Percentiles rank a stretch among this genome's conserved stretches.
phyloP scores from a whole-genome alignment of 2,888 invertebrate genomes.

The Rotaria macrura region DNA sequence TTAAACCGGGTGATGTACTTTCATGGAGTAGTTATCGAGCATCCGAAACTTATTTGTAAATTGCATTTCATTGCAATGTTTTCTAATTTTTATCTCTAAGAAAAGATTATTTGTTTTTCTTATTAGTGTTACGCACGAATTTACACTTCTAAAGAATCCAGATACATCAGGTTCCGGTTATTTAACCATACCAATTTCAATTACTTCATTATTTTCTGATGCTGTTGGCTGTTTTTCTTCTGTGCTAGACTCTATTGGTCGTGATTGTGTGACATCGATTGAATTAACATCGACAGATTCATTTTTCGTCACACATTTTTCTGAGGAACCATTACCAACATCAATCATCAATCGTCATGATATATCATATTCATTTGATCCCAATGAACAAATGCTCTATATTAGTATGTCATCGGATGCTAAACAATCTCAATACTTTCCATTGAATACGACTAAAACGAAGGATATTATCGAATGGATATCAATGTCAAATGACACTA shows the following conservation, averaged over 20 bases:
- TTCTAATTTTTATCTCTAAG: too few species aligned
- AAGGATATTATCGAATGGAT: not conserved
- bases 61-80: too few species aligned
- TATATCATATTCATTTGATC: not conserved
- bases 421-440: not conserved
- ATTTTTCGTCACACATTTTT: not conserved
- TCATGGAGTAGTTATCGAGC: not conserved
- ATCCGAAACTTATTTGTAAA: not conserved
- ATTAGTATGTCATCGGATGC: not conserved
- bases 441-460: not conserved
- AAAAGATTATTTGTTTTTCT: not conserved
- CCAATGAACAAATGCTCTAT: not conserved
- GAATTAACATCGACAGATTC: not conserved
- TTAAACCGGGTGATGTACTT: not conserved
- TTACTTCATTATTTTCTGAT: not conserved
- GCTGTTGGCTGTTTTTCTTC: not conserved
- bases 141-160: not conserved
- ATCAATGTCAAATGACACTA: not conserved
- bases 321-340: not conserved
- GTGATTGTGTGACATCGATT: not conserved
- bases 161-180: conserved; percentile 6
- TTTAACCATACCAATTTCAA: not conserved
- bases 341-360: not conserved
- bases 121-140: not conserved
- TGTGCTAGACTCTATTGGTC: not conserved